Percentiles rank a stretch among this genome's conserved stretches.
These are phyloP conservation scores for Bimastos eiseni DNA, from an alignment of 2,888 invertebrate genomes.

Conservation along the genomic window DNA sequence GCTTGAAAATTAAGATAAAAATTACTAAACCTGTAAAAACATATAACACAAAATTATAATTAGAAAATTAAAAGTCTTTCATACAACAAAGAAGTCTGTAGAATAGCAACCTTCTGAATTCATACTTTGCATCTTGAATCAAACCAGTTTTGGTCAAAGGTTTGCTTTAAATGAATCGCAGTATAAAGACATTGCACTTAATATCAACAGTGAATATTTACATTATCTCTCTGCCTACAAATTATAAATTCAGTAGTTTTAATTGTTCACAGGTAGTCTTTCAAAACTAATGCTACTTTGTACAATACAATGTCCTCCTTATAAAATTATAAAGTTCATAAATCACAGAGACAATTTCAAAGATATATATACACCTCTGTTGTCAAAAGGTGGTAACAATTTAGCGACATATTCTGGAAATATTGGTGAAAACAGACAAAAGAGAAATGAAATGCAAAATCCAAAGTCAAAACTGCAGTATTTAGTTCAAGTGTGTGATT, in stretches of 20 bases:
- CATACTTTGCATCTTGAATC: neutral
- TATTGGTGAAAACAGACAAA: neutral
- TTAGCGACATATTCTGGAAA: neutral
- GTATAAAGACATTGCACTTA: neutral
- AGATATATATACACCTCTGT: neutral
- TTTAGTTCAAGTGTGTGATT: neutral
- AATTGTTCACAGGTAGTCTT: neutral
- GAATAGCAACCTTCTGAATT: too few species aligned
- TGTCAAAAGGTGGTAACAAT: neutral
- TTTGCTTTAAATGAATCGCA: neutral
- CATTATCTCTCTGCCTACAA: neutral
- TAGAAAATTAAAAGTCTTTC: neutral
- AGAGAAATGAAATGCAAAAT: neutral
- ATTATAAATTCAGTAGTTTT: neutral
- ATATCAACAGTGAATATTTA: neutral
- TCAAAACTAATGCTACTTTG: neutral
- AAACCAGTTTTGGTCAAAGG: neutral
- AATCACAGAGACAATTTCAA: neutral
- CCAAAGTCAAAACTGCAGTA: neutral
- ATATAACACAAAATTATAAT: neutral
- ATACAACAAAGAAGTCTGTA: neutral
- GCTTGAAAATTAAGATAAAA: too few species aligned
- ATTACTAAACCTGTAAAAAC: too few species aligned
- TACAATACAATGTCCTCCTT: too few species aligned
- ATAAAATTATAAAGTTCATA: too few species aligned